phyloP scores from a whole-genome alignment of 1,140 invertebrate genomes.

The Nasonia giraulti region DNA sequence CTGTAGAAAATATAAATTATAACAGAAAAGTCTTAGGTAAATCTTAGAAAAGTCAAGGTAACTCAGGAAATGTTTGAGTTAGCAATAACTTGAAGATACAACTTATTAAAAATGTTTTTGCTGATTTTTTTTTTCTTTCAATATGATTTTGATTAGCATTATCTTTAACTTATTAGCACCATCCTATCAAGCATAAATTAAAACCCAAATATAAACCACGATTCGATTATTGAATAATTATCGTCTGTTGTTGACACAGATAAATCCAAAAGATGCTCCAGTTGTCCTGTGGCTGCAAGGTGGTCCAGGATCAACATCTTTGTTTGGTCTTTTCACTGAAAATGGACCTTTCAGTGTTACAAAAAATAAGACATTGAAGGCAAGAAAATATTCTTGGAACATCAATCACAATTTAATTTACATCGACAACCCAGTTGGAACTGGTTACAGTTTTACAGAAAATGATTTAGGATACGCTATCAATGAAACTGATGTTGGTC shows the following conservation, averaged over 20 bases:
- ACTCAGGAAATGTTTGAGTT: neutral
- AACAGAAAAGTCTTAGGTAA: no score
- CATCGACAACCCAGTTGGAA: slow-evolving; percentile 91
- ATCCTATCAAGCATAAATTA: neutral
- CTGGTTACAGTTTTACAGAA: slow-evolving; percentile 85
- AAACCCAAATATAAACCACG: neutral
- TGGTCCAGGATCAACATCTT: slow-evolving; percentile 85
- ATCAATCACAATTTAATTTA: slow-evolving; percentile 85
- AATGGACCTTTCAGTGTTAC: slow-evolving; percentile 85
- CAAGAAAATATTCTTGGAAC: slow-evolving; percentile 84
- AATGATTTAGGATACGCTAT: slow-evolving; percentile 78
- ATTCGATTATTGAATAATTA: slow-evolving; percentile 15
- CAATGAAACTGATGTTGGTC: slow-evolving; percentile 81
- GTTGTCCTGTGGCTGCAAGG: slow-evolving; percentile 91
- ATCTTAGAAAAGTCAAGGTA: no score
- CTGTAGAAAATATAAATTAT: no score
- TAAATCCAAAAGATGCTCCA: slow-evolving; percentile 77
- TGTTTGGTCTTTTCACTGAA: slow-evolving; percentile 88
- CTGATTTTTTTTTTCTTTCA: neutral
- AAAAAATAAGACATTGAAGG: slow-evolving; percentile 76
- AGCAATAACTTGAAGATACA: neutral
- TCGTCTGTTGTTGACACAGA: slow-evolving; percentile 54
- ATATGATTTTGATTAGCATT: neutral
- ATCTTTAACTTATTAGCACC: neutral
- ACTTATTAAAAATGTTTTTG: neutral